phyloP scores from a whole-genome alignment of 2,797 vertebrate genomes.

The Pteropus rufus region DNA sequence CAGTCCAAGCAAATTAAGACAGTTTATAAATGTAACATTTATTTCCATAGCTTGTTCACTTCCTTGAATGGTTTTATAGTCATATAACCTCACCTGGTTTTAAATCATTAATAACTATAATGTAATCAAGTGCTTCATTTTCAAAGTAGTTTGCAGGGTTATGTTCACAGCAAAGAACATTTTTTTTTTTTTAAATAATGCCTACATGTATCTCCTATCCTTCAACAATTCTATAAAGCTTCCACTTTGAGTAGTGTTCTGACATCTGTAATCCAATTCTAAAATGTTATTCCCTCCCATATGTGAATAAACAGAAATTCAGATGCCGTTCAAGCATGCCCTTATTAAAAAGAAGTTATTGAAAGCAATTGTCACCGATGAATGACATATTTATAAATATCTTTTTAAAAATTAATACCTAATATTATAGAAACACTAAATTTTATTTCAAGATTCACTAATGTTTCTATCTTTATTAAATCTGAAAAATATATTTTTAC shows the following conservation, averaged over 20 bases:
- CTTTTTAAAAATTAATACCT: slow-evolving; percentile 18
- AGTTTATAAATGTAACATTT: not conserved
- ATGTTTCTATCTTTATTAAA: slow-evolving; percentile 24
- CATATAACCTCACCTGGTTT: not conserved
- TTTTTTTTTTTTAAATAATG: not conserved
- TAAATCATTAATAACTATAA: not conserved
- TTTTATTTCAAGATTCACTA: slow-evolving; percentile 23
- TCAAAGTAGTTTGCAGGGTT: not conserved
- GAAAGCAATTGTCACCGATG: not conserved
- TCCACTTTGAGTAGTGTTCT: not conserved
- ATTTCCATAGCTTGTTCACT: not conserved
- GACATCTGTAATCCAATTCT: slow-evolving; percentile 10
- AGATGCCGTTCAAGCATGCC: not conserved
- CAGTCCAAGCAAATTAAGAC: not conserved
- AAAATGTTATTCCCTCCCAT: not conserved
- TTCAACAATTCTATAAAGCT: not conserved
- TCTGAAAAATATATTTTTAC: slow-evolving; percentile 13
- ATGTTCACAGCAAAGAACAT: not conserved
- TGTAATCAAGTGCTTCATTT: not conserved
- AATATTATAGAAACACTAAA: not conserved
- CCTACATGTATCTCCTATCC: not conserved
- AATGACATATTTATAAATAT: not conserved
- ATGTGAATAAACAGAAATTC: slow-evolving; percentile 36
- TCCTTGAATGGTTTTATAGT: not conserved
- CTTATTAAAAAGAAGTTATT: slow-evolving; percentile 20